Conservation (phyloP, 2,113 vertebrate genomes). For the Nothocercus julius region DNA sequence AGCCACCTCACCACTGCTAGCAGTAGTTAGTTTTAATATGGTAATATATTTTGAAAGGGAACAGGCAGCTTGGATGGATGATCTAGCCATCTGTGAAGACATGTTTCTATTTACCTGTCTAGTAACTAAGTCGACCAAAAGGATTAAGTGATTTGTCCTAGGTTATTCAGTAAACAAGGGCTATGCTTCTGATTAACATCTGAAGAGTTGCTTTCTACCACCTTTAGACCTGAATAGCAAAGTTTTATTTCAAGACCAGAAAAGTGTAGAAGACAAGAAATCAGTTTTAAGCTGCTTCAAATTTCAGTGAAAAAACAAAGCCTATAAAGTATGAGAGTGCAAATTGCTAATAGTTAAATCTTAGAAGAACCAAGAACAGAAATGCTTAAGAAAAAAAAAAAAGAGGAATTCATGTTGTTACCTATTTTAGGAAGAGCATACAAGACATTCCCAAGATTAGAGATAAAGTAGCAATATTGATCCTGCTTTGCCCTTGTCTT, state of each 20-base stretch:
- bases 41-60: not conserved
- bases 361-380: not conserved
- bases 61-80: not conserved
- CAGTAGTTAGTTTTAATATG: not conserved
- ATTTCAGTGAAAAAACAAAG: not conserved
- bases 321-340: accelerated
- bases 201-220: not conserved
- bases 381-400: not conserved
- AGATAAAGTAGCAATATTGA: not conserved
- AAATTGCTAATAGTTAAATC: not conserved
- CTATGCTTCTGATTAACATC: not conserved
- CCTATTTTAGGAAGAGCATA: not conserved
- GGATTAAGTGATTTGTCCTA: not conserved
- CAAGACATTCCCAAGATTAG: not conserved
- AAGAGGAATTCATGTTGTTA: not conserved
- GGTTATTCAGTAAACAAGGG: not conserved
- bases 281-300: not conserved
- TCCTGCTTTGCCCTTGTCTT: not conserved
- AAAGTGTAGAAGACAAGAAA: not conserved
- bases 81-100: not conserved
- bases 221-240: not conserved
- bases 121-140: not conserved
- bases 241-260: not conserved
- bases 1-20: not conserved
- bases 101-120: not conserved